phyloP scores from a whole-genome alignment of 2,113 vertebrate species.

The Erinaceus europaeus region DNA sequence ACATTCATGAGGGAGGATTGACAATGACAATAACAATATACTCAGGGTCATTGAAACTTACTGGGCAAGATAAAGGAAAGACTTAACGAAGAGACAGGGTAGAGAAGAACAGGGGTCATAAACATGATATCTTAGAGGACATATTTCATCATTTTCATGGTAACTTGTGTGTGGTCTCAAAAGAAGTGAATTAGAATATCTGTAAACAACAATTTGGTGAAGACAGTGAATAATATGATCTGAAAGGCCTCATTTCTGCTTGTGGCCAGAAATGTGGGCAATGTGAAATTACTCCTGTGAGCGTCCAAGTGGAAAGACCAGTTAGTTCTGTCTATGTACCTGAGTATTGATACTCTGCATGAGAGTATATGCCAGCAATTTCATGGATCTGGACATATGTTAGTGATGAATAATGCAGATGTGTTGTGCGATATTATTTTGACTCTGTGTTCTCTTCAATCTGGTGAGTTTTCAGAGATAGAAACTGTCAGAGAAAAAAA shows the following conservation, averaged over 20 bases:
- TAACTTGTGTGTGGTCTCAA: no score
- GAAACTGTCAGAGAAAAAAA: background rate
- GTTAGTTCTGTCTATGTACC: background rate
- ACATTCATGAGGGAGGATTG: background rate
- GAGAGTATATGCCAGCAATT: no score
- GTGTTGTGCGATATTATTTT: background rate
- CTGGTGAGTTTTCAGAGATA: background rate
- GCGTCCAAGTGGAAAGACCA: background rate
- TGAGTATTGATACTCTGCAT: rapidly evolving
- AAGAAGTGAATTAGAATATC: background rate
- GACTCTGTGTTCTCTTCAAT: background rate
- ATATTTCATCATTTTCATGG: no score
- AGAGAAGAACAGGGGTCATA: background rate
- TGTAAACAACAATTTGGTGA: background rate
- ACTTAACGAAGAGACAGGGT: background rate
- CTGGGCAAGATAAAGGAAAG: background rate
- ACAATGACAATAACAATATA: background rate
- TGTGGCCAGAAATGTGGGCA: background rate
- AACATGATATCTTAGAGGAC: background rate
- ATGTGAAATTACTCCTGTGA: background rate
- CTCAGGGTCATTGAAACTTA: background rate
- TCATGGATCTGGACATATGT: no score
- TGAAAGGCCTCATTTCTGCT: background rate
- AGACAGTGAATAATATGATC: background rate
- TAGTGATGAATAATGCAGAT: background rate